Evolutionary conservation across 2,888 invertebrate genomes (phyloP).

Genomic region (Plagodis dolabraria): DNA sequence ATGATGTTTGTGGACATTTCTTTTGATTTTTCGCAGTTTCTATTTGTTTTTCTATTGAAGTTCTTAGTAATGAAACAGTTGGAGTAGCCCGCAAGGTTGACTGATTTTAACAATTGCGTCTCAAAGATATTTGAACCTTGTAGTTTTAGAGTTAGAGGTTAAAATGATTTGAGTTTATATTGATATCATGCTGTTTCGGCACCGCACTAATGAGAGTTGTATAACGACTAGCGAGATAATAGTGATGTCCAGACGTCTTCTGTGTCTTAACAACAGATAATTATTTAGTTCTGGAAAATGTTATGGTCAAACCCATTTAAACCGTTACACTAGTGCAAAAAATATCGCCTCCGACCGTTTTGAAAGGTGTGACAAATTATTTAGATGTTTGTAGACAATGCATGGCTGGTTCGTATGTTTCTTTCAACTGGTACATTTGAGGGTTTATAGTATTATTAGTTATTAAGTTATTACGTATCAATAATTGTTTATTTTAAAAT

Average conservation of each 20-base stretch:
- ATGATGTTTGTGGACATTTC: conserved; percentile 38
- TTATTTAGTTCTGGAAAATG: conserved; percentile 52
- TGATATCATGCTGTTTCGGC: conserved; percentile 62
- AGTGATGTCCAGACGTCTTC: conserved; percentile 35
- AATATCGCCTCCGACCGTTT: conserved; percentile 23
- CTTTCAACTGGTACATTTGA: conserved; percentile 16
- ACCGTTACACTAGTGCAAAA: conserved; percentile 44
- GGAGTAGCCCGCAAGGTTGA: conserved; percentile 39
- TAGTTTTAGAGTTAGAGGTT: conserved; percentile 9
- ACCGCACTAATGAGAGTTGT: conserved; percentile 64
- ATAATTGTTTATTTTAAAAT: too few relatives aligned
- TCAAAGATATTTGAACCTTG: conserved; percentile 16
- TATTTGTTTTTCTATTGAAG: conserved; percentile 33
- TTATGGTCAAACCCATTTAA: conserved; percentile 45
- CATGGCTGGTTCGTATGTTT: conserved; percentile 16
- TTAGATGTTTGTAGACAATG: conserved; percentile 15
- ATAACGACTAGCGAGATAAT: conserved; percentile 44
- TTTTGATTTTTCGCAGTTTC: conserved; percentile 31
- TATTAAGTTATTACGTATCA: too few relatives aligned
- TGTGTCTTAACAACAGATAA: conserved; percentile 46
- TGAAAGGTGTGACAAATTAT: conserved; percentile 24
- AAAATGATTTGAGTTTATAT: conserved; percentile 5
- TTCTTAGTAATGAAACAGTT: conserved; percentile 37
- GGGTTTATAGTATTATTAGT: background rate
- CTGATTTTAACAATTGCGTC: conserved; percentile 23